Evolutionary conservation across 2,797 vertebrate species (phyloP).

Genomic region (Geotrypetes seraphini): DNA sequence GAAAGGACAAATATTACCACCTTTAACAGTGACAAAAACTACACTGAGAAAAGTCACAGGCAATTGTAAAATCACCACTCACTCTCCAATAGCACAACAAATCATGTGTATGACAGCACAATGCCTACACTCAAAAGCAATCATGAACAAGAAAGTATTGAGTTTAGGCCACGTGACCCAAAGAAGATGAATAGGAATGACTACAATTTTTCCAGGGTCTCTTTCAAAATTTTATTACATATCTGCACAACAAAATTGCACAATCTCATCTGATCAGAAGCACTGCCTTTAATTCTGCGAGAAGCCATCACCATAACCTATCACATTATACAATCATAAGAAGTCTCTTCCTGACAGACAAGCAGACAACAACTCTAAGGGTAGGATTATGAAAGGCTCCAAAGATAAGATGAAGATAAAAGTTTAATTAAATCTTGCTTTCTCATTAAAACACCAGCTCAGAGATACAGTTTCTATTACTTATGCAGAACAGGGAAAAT

Average conservation of each 20-base stretch:
- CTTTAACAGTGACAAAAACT: too few species aligned
- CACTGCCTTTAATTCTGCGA: not conserved
- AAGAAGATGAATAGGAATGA: too few species aligned
- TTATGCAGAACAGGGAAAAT: conserved; percentile 14
- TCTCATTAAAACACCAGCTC: conserved; percentile 10
- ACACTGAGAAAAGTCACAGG: not conserved
- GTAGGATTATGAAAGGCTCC: conserved; percentile 30
- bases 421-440: conserved; percentile 32
- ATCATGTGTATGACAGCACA: not conserved
- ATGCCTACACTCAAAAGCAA: not conserved
- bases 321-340: conserved; percentile 23
- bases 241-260: conserved; percentile 13
- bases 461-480: conserved; percentile 3
- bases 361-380: conserved; percentile 17
- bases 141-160: too few species aligned
- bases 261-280: conserved; percentile 14
- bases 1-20: too few species aligned
- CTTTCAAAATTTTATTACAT: conserved; percentile 5
- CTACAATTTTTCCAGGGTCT: conserved; percentile 20
- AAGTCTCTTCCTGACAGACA: conserved; percentile 31
- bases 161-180: too few species aligned
- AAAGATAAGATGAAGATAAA: conserved; percentile 33
- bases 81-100: not conserved
- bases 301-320: conserved; percentile 14
- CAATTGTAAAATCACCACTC: not conserved